Conservation (phyloP, 2,888 invertebrate genomes). For the Drosophila paracracens region DNA sequence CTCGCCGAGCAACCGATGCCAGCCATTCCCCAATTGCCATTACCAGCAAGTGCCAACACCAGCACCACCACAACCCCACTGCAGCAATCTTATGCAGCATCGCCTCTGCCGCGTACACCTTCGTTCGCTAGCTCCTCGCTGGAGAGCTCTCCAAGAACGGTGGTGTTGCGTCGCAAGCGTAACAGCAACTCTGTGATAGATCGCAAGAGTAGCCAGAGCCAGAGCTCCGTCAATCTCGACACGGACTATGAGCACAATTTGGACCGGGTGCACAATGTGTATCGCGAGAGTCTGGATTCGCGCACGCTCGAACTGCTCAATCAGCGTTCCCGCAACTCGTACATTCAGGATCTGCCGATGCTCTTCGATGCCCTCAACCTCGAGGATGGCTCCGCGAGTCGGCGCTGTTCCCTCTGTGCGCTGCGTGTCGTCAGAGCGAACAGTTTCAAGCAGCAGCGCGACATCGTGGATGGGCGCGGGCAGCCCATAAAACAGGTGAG, state of each 20-base stretch:
- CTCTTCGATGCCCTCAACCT: slow-evolving; percentile 81
- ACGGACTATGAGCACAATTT: slow-evolving; percentile 83
- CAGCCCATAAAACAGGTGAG: slow-evolving; percentile 64
- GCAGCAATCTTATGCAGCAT: slow-evolving; percentile 13
- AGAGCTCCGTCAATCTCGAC: slow-evolving; percentile 73
- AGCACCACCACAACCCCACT: slow-evolving; percentile 20
- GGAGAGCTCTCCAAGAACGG: slow-evolving; percentile 63
- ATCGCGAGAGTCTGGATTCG: slow-evolving; percentile 84
- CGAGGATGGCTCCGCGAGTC: slow-evolving; percentile 76
- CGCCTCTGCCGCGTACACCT: slow-evolving; percentile 27
- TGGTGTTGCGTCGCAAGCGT: slow-evolving; percentile 73
- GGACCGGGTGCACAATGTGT: slow-evolving; percentile 83
- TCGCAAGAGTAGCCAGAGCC: slow-evolving; percentile 66
- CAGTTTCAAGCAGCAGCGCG: slow-evolving; percentile 59
- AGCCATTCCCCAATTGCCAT: slow-evolving; percentile 38
- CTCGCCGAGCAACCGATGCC: slow-evolving; percentile 64
- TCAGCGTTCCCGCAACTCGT: slow-evolving; percentile 82
- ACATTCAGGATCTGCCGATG: slow-evolving; percentile 73
- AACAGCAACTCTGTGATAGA: slow-evolving; percentile 52
- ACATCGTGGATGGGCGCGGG: slow-evolving; percentile 61
- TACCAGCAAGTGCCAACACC: slow-evolving; percentile 30
- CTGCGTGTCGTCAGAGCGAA: slow-evolving; percentile 47
- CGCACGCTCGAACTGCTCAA: slow-evolving; percentile 83
- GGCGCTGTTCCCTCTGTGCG: slow-evolving; percentile 45
- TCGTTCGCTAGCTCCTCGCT: slow-evolving; percentile 31